Percentiles rank a stretch among this genome's conserved stretches.
These are phyloP conservation scores for Anas bernieri DNA, from an alignment of 2,797 vertebrate genomes.

Conservation along the genomic window DNA sequence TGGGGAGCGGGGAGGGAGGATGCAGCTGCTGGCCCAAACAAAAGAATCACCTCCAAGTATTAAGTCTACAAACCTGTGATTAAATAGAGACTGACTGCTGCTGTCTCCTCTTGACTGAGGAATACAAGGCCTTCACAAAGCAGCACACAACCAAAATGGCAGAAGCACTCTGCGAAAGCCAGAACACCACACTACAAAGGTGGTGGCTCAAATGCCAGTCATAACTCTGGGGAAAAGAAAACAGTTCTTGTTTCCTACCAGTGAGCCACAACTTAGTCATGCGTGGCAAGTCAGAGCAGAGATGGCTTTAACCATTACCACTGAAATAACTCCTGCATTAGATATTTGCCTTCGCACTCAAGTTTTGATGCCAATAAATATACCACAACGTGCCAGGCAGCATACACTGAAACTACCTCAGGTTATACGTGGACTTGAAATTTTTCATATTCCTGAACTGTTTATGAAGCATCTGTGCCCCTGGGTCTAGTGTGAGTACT, in stretches of 20 bases:
- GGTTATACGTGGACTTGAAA: neutral
- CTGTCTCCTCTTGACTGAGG: neutral
- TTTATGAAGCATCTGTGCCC: neutral
- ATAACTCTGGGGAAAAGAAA: neutral
- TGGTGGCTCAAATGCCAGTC: neutral
- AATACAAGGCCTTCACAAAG: neutral
- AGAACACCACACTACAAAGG: neutral
- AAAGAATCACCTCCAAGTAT: neutral
- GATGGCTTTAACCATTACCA: neutral
- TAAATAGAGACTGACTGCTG: neutral
- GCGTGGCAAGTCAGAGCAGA: neutral
- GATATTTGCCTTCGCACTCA: neutral
- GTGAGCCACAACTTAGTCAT: neutral
- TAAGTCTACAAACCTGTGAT: neutral
- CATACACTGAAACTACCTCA: neutral
- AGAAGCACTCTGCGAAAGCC: neutral
- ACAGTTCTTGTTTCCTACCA: neutral
- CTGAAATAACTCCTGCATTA: neutral
- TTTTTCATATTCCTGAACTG: neutral
- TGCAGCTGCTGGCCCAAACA: neutral
- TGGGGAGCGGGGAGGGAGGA: neutral
- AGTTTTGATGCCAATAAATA: neutral
- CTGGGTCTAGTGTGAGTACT: neutral
- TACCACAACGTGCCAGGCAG: neutral
- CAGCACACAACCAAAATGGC: neutral